A percentile compares a stretch with the other conserved stretches of the same genome.
phyloP scores from a whole-genome alignment of 2,888 invertebrate species.

The Caenorhabditis macrosperma region DNA sequence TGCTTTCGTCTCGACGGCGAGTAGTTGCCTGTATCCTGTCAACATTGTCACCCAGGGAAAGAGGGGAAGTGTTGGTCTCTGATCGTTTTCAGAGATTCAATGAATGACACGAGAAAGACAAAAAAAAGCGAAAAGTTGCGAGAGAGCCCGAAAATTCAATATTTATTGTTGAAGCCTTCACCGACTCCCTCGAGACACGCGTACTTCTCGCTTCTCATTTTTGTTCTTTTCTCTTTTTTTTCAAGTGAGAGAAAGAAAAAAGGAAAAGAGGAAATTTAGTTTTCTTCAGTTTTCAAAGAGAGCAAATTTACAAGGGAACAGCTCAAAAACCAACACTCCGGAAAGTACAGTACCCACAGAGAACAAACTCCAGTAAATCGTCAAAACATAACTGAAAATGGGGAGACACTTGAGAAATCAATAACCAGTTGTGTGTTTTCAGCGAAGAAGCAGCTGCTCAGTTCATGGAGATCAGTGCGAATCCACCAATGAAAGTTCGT shows the following conservation, averaged over 20 bases:
- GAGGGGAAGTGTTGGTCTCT: no score
- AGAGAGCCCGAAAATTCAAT: slow-evolving; percentile 44
- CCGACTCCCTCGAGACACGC: neutral
- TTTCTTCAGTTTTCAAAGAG: no score
- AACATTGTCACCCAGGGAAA: no score
- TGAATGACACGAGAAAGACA: neutral
- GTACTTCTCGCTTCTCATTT: neutral
- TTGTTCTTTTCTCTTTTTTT: neutral
- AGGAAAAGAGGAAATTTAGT: no score
- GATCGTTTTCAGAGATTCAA: no score
- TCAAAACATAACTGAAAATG: no score
- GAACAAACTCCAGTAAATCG: neutral
- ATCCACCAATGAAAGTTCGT: slow-evolving; percentile 65
- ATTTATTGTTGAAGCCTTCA: slow-evolving; percentile 19
- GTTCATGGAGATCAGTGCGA: slow-evolving; percentile 64
- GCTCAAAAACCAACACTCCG: no score
- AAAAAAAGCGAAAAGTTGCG: slow-evolving; percentile 1
- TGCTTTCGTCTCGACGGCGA: no score
- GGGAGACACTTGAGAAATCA: neutral
- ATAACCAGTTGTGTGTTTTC: slow-evolving; percentile 26
- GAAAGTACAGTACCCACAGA: no score
- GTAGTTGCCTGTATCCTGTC: no score
- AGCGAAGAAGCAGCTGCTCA: slow-evolving; percentile 69
- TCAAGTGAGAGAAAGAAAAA: no score
- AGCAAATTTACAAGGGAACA: neutral